Evolutionary conservation across 2,888 invertebrate species (phyloP).

Genomic region (Leptura quadrifasciata): DNA sequence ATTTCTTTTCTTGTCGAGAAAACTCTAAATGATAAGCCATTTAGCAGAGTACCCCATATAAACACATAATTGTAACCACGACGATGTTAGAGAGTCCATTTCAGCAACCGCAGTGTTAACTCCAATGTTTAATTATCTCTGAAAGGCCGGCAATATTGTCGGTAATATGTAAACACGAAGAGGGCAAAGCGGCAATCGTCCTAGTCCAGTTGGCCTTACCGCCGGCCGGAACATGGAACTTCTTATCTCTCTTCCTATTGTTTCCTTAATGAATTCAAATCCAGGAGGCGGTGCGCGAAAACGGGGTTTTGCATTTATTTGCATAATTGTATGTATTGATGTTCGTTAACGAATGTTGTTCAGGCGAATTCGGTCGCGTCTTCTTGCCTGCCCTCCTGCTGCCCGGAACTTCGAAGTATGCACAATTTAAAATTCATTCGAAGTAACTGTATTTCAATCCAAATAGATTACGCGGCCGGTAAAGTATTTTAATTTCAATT

Average conservation of each 20-base stretch:
- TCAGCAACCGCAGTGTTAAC: slow-evolving; percentile 51
- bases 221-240: slow-evolving; percentile 65
- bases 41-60: neutral
- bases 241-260: slow-evolving; percentile 73
- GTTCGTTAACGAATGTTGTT: slow-evolving; percentile 73
- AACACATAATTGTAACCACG: slow-evolving; percentile 46
- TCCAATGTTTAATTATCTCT: slow-evolving; percentile 60
- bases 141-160: slow-evolving; percentile 62
- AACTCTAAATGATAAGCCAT: too few species aligned
- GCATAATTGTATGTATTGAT: slow-evolving; percentile 74
- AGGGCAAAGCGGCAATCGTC: slow-evolving; percentile 45
- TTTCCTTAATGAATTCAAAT: slow-evolving; percentile 73
- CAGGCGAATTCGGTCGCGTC: slow-evolving; percentile 42
- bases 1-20: too few species aligned
- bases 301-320: slow-evolving; percentile 73
- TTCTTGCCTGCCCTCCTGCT: slow-evolving; percentile 35
- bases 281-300: slow-evolving; percentile 71
- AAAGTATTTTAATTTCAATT: slow-evolving; percentile 63
- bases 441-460: slow-evolving; percentile 68
- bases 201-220: slow-evolving; percentile 53
- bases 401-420: slow-evolving; percentile 41
- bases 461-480: slow-evolving; percentile 60
- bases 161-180: slow-evolving; percentile 63
- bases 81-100: slow-evolving; percentile 51
- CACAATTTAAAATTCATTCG: slow-evolving; percentile 62